Evolutionary conservation across 2,888 invertebrate genomes (phyloP).

Genomic region (Pherbina coryleti): DNA sequence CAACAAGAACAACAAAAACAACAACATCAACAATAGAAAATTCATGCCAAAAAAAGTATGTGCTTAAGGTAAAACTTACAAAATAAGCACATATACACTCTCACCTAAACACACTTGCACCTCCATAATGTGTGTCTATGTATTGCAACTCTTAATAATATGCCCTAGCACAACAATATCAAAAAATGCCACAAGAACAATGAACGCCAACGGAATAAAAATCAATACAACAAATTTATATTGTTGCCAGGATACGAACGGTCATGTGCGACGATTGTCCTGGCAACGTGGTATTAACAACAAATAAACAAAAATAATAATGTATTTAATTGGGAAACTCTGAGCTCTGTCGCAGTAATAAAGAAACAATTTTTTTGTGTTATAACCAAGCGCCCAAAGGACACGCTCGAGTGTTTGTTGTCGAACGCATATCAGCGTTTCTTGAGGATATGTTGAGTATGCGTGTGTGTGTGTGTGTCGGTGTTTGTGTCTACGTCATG

Average conservation of each 20-base stretch:
- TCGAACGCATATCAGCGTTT: neutral
- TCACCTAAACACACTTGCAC: neutral
- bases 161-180: neutral
- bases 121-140: neutral
- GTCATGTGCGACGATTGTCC: neutral
- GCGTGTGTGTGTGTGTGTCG: neutral
- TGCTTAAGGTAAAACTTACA: no score
- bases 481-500: neutral
- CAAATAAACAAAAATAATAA: neutral
- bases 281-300: slow-evolving; percentile 13
- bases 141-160: neutral
- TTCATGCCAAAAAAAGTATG: no score
- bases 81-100: neutral
- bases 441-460: neutral
- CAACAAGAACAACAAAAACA: no score
- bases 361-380: slow-evolving; percentile 18
- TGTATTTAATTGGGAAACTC: neutral
- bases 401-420: slow-evolving; percentile 9
- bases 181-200: neutral
- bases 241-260: neutral
- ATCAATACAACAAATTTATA: neutral
- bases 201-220: neutral
- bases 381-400: slow-evolving; percentile 15
- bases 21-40: no score
- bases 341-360: slow-evolving; percentile 1